A percentile compares a stretch with the other conserved stretches of the same genome.
Evolutionary conservation across 2,888 invertebrate species (phyloP).

Genomic region (Volucella inflata): DNA sequence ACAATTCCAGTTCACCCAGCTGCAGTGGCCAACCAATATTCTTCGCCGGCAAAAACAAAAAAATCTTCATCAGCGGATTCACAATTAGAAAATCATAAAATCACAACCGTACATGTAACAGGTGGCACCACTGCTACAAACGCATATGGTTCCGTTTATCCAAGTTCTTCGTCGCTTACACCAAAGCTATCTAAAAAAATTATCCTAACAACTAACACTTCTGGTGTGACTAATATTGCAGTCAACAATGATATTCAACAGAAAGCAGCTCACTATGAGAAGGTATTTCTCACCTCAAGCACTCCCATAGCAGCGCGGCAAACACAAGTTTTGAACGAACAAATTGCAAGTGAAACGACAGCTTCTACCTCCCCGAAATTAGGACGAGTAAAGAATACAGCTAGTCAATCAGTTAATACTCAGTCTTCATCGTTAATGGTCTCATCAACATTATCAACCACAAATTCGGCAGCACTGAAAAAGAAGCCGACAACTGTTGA

Average conservation of each 20-base stretch:
- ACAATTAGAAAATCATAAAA: constrained; percentile 78
- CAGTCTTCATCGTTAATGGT: constrained; percentile 29
- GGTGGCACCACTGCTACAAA: constrained; percentile 72
- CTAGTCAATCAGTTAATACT: constrained; percentile 61
- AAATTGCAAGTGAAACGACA: constrained; percentile 37
- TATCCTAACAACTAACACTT: constrained; percentile 81
- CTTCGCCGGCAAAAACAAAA: constrained; percentile 79
- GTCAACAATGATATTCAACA: constrained; percentile 79
- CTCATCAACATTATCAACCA: constrained; percentile 47
- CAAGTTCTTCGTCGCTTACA: constrained; percentile 76
- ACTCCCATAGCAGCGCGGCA: constrained; percentile 76
- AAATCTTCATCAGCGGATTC: constrained; percentile 71
- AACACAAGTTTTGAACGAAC: constrained; percentile 14
- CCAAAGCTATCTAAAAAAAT: constrained; percentile 82
- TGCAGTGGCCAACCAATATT: constrained; percentile 79
- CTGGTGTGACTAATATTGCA: constrained; percentile 82
- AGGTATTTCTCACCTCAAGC: constrained; percentile 82
- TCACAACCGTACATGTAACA: constrained; percentile 81
- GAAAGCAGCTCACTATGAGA: constrained; percentile 80
- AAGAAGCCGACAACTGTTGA: constrained; percentile 46
- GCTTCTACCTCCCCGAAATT: constrained; percentile 53
- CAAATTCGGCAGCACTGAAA: constrained; percentile 63
- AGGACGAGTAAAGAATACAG: constrained; percentile 57
- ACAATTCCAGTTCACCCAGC: constrained; percentile 81
- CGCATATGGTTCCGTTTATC: constrained; percentile 72